Conservation (phyloP, 2,113 vertebrate species). For the Sebastes fasciatus region DNA sequence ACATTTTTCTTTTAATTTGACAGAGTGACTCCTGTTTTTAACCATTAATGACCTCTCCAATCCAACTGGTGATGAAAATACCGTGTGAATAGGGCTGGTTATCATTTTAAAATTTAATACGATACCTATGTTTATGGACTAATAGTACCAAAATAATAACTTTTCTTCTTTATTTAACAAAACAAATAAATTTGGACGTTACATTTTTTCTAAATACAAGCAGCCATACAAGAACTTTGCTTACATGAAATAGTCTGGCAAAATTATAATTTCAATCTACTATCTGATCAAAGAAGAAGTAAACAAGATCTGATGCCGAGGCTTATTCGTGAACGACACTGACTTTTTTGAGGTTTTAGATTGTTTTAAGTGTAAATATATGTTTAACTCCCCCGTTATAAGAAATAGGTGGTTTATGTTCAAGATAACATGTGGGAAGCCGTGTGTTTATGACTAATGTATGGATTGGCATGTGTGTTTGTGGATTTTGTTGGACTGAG, state of each 20-base stretch:
- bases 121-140: neutral
- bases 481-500: conserved; percentile 53
- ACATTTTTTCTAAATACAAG: no score
- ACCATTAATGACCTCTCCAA: no score
- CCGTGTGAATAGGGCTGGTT: neutral
- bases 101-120: neutral
- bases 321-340: neutral
- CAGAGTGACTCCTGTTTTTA: neutral
- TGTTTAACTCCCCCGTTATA: neutral
- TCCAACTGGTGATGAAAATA: no score
- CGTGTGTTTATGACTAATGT: neutral
- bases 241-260: neutral
- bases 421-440: conserved; percentile 28
- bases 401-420: conserved; percentile 35
- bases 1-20: neutral
- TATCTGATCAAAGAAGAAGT: neutral
- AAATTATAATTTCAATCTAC: neutral
- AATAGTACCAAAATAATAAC: no score
- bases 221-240: neutral
- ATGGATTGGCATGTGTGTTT: conserved; percentile 47
- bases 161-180: no score
- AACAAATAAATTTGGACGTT: no score
- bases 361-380: neutral
- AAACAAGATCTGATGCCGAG: neutral
- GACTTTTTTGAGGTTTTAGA: conserved; percentile 7